Conservation (phyloP, 2,888 invertebrate genomes). For the Eupithecia exiguata region DNA sequence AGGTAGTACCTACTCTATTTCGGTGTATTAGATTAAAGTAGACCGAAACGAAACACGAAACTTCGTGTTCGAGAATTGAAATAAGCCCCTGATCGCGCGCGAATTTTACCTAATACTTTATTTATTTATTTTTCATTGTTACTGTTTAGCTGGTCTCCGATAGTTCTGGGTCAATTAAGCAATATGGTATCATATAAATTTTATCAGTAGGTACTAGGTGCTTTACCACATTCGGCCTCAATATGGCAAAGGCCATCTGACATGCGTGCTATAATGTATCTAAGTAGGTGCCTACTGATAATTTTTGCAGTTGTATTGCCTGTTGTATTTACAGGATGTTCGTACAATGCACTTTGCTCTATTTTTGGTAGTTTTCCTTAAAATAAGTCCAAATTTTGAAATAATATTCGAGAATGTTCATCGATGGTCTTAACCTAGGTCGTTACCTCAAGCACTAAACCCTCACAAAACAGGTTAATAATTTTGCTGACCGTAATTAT, state of each 20-base stretch:
- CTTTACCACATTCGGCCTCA: slow-evolving; percentile 4
- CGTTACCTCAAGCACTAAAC: not conserved
- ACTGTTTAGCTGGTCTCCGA: not conserved
- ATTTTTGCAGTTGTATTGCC: not conserved
- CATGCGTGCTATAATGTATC: not conserved
- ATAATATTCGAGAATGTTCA: not conserved
- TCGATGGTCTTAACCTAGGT: not conserved
- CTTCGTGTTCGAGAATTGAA: too few relatives aligned
- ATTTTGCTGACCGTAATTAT: too few relatives aligned
- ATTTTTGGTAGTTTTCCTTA: not conserved
- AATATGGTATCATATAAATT: not conserved
- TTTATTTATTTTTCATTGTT: not conserved
- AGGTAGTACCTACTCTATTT: too few relatives aligned
- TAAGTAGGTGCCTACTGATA: not conserved
- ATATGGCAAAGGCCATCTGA: not conserved
- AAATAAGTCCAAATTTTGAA: not conserved
- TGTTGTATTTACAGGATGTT: not conserved
- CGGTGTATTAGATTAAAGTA: too few relatives aligned
- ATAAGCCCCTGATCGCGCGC: too few relatives aligned
- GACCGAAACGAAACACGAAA: too few relatives aligned
- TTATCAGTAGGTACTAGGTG: not conserved
- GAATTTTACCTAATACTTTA: too few relatives aligned
- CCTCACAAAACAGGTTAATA: not conserved
- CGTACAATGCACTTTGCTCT: not conserved
- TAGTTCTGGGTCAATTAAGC: not conserved